phyloP scores from a whole-genome alignment of 2,113 vertebrate genomes.

The Spilogale gracilis region DNA sequence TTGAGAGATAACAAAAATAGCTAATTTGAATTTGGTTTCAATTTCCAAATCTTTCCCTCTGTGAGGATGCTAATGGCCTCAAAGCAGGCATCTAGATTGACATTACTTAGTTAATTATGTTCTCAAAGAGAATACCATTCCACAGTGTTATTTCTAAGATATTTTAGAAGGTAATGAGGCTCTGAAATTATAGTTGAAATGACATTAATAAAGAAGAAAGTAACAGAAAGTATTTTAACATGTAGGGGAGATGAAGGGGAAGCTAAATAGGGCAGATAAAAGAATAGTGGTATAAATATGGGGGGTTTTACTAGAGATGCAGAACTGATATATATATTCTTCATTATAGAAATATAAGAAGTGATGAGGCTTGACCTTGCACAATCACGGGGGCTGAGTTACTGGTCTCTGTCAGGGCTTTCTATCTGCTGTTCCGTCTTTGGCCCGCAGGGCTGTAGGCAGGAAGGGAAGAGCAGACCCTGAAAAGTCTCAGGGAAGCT shows the following conservation, averaged over 20 bases:
- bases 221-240: conserved; percentile 1
- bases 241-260: not conserved
- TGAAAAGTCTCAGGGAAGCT: not conserved
- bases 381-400: not conserved
- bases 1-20: conserved; percentile 48
- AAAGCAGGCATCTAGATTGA: conserved; percentile 40
- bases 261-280: not conserved
- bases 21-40: conserved; percentile 44
- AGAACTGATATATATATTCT: not conserved
- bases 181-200: conserved; percentile 47
- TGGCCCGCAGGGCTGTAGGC: not conserved
- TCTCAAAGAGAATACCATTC: conserved; percentile 44
- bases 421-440: not conserved
- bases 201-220: conserved; percentile 27
- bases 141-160: conserved; percentile 28
- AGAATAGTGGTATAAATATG: not conserved
- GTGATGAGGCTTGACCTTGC: not conserved
- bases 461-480: not conserved
- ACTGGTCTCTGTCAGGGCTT: not conserved
- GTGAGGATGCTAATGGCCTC: conserved; percentile 13
- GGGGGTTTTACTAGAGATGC: not conserved
- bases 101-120: conserved; percentile 60
- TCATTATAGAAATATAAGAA: not conserved
- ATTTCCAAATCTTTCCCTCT: conserved; percentile 50
- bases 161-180: conserved; percentile 25